These are phyloP conservation scores for Oryzias curvinotus DNA, from an alignment of 2,113 vertebrate species.

Conservation along the genomic window DNA sequence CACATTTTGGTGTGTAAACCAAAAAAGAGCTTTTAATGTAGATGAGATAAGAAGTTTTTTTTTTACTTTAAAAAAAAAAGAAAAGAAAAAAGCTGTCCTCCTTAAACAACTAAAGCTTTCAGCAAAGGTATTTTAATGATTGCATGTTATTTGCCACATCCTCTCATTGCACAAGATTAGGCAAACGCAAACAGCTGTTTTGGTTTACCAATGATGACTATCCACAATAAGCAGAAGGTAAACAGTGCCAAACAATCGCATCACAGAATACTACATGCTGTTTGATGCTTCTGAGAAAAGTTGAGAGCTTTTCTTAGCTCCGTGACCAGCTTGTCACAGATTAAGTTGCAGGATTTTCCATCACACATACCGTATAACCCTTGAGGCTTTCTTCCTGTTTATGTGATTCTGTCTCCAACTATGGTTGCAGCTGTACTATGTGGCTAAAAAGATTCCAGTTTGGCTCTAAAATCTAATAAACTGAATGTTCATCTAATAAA, in stretches of 20 bases:
- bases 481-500: background rate
- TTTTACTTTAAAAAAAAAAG: too few relatives aligned
- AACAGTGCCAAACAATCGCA: conserved; percentile 18
- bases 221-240: background rate
- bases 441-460: conserved; percentile 28
- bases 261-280: background rate
- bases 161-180: too few relatives aligned
- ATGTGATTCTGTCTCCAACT: conserved; percentile 50
- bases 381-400: conserved; percentile 59
- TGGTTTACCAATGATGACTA: too few relatives aligned
- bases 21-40: too few relatives aligned
- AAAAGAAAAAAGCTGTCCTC: too few relatives aligned
- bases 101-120: too few relatives aligned
- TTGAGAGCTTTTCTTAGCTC: conserved; percentile 19
- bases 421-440: conserved; percentile 41
- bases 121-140: too few relatives aligned
- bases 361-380: conserved; percentile 49
- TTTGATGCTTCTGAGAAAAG: conserved; percentile 5
- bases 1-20: too few relatives aligned
- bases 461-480: background rate
- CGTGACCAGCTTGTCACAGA: conserved; percentile 29
- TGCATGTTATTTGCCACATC: too few relatives aligned
- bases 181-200: too few relatives aligned
- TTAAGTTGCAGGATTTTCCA: conserved; percentile 61
- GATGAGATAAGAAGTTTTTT: too few relatives aligned